Evolutionary conservation across 37 sponge, comb jelly and placozoan species (phyloP).

Genomic region (Halichondria panicea): DNA sequence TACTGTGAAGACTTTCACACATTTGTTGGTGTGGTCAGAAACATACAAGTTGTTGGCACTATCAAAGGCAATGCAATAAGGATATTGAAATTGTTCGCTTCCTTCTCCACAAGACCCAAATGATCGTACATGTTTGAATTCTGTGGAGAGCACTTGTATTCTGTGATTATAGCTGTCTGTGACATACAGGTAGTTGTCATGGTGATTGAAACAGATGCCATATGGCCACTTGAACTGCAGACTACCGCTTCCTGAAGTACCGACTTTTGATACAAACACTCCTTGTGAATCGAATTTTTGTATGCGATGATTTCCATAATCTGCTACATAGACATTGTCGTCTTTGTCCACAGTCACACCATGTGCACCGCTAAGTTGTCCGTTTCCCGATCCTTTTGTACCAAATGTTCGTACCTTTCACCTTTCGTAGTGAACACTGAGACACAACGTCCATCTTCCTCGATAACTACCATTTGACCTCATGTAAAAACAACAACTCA

Average conservation of each 20-base stretch:
- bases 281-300: constrained; percentile 53
- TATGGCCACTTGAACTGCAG: constrained; percentile 40
- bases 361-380: not conserved
- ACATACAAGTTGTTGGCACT: not conserved
- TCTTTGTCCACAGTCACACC: constrained; percentile 6
- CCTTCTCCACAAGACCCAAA: not conserved
- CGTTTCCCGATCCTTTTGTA: not conserved
- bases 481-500: no score
- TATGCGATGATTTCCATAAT: constrained; percentile 3
- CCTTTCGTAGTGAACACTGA: not conserved
- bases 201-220: constrained; percentile 23
- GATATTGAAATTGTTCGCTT: not conserved
- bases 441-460: not conserved
- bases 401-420: constrained; percentile 15
- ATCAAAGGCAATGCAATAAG: not conserved
- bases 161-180: constrained; percentile 43
- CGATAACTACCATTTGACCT: constrained; percentile 4
- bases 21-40: not conserved
- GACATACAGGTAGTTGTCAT: constrained; percentile 27
- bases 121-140: constrained; percentile 41
- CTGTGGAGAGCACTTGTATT: constrained; percentile 35
- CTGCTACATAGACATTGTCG: constrained; percentile 10
- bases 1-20: no score
- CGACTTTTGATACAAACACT: constrained; percentile 26
- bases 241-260: constrained; percentile 18